Evolutionary conservation across 2,797 vertebrate species (phyloP), one percentile per base, ranked within the genome.

Genomic region (Anniella stebbinsi): DNA sequence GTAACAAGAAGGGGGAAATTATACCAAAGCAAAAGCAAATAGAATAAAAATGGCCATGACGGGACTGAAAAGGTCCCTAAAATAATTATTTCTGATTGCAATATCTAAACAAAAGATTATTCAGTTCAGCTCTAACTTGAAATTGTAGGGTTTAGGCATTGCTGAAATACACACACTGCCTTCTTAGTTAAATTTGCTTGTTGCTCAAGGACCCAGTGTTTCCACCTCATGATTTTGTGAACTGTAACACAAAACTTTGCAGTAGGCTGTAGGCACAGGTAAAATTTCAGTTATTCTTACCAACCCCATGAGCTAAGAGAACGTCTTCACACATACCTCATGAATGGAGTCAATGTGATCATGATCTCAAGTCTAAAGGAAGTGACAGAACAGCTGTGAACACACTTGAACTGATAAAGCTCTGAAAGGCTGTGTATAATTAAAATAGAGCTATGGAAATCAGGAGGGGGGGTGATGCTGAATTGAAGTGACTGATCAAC

Each of bases 381-480:
- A 86, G 83, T 45, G 77, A 3, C 45, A 88, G 63, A 78, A 89
- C 82, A 83, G 41, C 4, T 88, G 70, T 76, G 33, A 87, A 91
- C 72, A 15, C 28, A 48, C 82, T 81, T 3, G 30, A 87, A 73
- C 87, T 87, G 87, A 21, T 36, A 80, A 45, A 78, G 13, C 18
- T 69, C 75, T 92, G 45, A 91, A 91, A 88, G n/a, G 7, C 6
- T 60, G 1, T 9, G 12, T 90, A 23, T 1, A 72, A 78, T 63
- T 91, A 81, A 87, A 88, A 70, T 33, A 86, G 88, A 87, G 15
- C 23, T 86, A 70, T 8, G 12, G 10, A 88, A 90, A 63, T 28
- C 13, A 88, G 76, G 23, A 36, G 0, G 12, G 51, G 9, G 2
- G 78, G 88, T 30, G 15, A 82, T 57, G 30, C 25, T 89, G 45